Conservation (phyloP, 1,140 invertebrate genomes). For the Ceratitis capitata region DNA sequence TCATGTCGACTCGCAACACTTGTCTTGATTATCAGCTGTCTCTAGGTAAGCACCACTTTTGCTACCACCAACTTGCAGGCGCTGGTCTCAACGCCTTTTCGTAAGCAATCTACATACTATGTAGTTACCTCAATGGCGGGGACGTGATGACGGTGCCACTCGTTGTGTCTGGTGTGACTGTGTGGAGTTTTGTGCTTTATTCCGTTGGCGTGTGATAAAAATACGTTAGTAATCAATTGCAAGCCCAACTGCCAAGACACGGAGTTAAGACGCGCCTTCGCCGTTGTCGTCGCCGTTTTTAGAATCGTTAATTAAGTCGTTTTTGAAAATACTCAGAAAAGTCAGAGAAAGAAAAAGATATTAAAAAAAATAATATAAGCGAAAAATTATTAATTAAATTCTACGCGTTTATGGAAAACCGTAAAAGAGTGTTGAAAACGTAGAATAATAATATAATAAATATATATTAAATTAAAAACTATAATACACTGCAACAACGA, state of each 20-base stretch:
- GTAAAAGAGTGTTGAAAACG: slow-evolving; percentile 31
- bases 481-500: not conserved
- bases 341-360: not conserved
- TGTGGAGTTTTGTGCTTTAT: slow-evolving; percentile 61
- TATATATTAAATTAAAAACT: not conserved
- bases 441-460: slow-evolving; percentile 12
- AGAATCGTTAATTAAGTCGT: not conserved
- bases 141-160: not conserved
- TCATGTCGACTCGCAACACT: slow-evolving; percentile 43
- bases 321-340: not conserved
- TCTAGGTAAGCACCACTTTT: not conserved
- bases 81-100: slow-evolving; percentile 10
- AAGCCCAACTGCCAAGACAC: slow-evolving; percentile 63
- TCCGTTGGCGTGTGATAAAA: slow-evolving; percentile 65
- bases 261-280: slow-evolving; percentile 43
- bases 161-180: slow-evolving; percentile 22
- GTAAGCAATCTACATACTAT: too few species aligned
- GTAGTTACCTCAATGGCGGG: not conserved
- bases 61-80: not conserved
- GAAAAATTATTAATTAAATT: slow-evolving; percentile 29
- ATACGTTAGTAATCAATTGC: slow-evolving; percentile 66
- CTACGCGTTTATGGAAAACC: slow-evolving; percentile 39
- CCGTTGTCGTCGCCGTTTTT: slow-evolving; percentile 38
- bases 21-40: not conserved
- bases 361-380: not conserved